phyloP scores from a whole-genome alignment of 2,888 invertebrate species.

The Drosophila peninsularis region DNA sequence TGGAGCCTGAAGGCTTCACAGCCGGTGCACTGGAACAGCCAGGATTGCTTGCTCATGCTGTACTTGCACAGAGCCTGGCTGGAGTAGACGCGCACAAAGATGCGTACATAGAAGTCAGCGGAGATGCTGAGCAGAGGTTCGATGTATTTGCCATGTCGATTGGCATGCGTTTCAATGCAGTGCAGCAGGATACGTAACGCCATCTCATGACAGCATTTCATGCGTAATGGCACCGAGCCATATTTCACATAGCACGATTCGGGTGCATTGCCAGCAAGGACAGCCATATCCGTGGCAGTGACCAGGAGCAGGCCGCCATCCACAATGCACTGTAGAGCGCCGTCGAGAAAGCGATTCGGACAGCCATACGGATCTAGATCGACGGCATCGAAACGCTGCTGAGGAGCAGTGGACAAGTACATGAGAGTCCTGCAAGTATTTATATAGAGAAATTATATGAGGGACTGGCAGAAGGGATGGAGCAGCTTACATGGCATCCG shows the following conservation, averaged over 20 bases:
- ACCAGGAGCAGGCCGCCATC: constrained; percentile 95
- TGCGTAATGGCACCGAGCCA: constrained; percentile 93
- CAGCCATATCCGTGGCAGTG: constrained; percentile 99
- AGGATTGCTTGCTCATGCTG: constrained; percentile 93
- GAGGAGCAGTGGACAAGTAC: constrained; percentile 89
- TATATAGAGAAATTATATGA: too few species aligned
- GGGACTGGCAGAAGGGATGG: rapidly evolving
- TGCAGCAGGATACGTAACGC: constrained; percentile 96
- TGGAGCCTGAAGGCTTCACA: constrained; percentile 93
- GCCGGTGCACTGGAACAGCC: constrained; percentile 95
- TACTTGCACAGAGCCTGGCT: constrained; percentile 94
- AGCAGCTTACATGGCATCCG: constrained; percentile 93
- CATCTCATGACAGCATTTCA: constrained; percentile 97
- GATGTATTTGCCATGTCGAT: constrained; percentile 96
- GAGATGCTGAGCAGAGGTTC: constrained; percentile 95
- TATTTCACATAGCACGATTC: constrained; percentile 98
- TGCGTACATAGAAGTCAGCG: constrained; percentile 97
- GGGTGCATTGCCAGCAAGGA: constrained; percentile 96
- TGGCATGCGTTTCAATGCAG: constrained; percentile 95
- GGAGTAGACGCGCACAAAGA: constrained; percentile 93
- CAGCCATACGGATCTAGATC: constrained; percentile 99
- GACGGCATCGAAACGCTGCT: constrained; percentile 92
- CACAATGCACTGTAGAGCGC: constrained; percentile 92
- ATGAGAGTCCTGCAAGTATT: constrained; percentile 89
- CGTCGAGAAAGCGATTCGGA: constrained; percentile 95